Conservation (phyloP, 2,113 vertebrate genomes). For the Sebastes schlegelii region DNA sequence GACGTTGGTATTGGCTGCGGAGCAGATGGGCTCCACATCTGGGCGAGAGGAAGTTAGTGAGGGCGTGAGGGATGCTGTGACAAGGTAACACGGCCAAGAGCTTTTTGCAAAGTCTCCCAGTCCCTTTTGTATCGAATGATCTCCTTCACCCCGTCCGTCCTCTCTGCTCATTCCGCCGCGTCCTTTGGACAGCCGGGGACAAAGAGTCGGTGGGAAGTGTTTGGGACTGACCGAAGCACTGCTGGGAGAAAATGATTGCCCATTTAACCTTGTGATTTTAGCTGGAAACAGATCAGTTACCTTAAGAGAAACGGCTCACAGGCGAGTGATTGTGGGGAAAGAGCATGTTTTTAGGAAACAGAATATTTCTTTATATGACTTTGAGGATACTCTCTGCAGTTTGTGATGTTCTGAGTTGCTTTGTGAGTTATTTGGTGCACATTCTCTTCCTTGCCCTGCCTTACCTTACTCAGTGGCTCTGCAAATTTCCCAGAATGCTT, state of each 20-base stretch:
- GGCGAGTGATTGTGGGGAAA: background rate
- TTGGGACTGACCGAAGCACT: conserved; percentile 27
- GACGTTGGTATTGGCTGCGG: conserved; percentile 84
- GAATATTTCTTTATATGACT: background rate
- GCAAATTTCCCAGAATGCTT: background rate
- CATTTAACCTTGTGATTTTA: conserved; percentile 49
- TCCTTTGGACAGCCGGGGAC: conserved; percentile 30
- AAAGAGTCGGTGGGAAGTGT: conserved; percentile 30
- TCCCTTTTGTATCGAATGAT: conserved; percentile 34
- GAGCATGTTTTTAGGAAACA: background rate
- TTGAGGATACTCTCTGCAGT: background rate
- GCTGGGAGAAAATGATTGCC: conserved; percentile 43
- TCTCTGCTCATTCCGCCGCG: conserved; percentile 14
- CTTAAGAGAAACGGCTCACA: background rate
- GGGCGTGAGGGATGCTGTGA: conserved; percentile 73
- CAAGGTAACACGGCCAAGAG: conserved; percentile 33
- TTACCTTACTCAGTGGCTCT: background rate
- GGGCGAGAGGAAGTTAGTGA: conserved; percentile 86
- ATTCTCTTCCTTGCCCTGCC: background rate
- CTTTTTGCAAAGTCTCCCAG: conserved; percentile 13
- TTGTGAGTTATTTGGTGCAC: background rate
- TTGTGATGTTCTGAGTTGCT: background rate
- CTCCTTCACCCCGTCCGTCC: conserved; percentile 16
- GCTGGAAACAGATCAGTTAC: conserved; percentile 1
- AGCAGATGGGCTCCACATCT: conserved; percentile 93